phyloP scores from a whole-genome alignment of 2,797 vertebrate genomes.

The Gobionotothen gibberifrons region DNA sequence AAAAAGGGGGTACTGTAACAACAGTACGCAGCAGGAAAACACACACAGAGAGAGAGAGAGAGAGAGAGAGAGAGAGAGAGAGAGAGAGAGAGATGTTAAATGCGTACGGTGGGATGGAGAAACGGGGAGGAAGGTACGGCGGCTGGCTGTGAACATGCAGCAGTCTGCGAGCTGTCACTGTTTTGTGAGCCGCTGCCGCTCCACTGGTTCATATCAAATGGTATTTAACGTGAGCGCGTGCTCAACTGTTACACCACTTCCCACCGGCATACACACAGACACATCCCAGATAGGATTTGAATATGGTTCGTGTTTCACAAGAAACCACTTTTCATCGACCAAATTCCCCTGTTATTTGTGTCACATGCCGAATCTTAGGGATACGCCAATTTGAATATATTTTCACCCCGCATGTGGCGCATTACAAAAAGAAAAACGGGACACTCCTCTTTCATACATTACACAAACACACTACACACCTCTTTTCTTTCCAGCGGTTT shows the following conservation, averaged over 20 bases:
- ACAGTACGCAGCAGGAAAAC: constrained; percentile 4
- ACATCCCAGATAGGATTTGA: background rate
- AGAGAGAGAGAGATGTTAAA: constrained; percentile 4
- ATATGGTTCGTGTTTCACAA: background rate
- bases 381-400: background rate
- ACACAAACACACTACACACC: background rate
- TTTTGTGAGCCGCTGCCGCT: background rate
- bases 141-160: constrained; percentile 32
- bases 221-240: background rate
- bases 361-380: background rate
- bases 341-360: too few species aligned
- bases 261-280: background rate
- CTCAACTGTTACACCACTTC: background rate
- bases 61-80: too few species aligned
- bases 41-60: too few species aligned
- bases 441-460: background rate
- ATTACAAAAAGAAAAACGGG: background rate
- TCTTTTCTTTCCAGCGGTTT: background rate
- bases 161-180: constrained; percentile 17
- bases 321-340: too few species aligned
- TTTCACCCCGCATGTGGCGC: background rate
- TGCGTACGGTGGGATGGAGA: constrained; percentile 43
- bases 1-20: constrained; percentile 17
- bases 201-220: background rate
- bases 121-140: constrained; percentile 25